A percentile compares a stretch with the other conserved stretches of the same genome.
phyloP scores from a whole-genome alignment of 2,888 invertebrate genomes.

The Stegophylla sp. region DNA sequence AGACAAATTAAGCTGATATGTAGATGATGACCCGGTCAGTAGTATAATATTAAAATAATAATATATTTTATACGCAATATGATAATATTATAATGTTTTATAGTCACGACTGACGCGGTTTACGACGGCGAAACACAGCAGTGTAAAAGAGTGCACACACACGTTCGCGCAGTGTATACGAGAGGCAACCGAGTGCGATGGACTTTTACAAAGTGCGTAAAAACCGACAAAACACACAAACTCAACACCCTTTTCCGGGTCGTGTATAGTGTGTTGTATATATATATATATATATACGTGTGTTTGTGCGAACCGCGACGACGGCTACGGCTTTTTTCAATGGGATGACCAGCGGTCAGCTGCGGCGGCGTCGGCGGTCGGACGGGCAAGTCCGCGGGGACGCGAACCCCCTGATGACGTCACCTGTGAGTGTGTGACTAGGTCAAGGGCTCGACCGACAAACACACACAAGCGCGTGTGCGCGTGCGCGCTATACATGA shows the following conservation, averaged over 20 bases:
- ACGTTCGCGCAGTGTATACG: background rate
- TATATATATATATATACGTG: background rate
- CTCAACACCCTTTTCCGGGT: slow-evolving; percentile 7
- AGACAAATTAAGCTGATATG: too few relatives aligned
- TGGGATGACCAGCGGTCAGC: slow-evolving; percentile 43
- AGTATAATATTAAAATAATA: too few relatives aligned
- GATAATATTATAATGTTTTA: too few relatives aligned
- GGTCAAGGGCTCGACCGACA: slow-evolving; percentile 47
- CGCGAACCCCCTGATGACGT: slow-evolving; percentile 55
- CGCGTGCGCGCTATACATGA: background rate
- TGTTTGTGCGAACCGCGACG: background rate
- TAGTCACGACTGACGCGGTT: too few relatives aligned
- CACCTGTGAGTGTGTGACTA: slow-evolving; percentile 57
- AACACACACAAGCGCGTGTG: background rate
- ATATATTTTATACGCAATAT: too few relatives aligned
- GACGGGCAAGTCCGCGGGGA: slow-evolving; percentile 42
- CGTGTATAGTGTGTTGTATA: background rate
- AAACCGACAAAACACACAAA: slow-evolving; percentile 20
- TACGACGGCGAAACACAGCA: too few relatives aligned
- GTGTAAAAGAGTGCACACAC: too few relatives aligned
- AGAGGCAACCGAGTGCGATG: slow-evolving; percentile 6
- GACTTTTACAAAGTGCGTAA: slow-evolving; percentile 36
- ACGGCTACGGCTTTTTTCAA: slow-evolving; percentile 48
- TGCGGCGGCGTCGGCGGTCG: slow-evolving; percentile 1
- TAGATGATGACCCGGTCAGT: too few relatives aligned